Evolutionary conservation across 2,113 vertebrate genomes (phyloP).

Genomic region (Thinocorus orbignyianus): DNA sequence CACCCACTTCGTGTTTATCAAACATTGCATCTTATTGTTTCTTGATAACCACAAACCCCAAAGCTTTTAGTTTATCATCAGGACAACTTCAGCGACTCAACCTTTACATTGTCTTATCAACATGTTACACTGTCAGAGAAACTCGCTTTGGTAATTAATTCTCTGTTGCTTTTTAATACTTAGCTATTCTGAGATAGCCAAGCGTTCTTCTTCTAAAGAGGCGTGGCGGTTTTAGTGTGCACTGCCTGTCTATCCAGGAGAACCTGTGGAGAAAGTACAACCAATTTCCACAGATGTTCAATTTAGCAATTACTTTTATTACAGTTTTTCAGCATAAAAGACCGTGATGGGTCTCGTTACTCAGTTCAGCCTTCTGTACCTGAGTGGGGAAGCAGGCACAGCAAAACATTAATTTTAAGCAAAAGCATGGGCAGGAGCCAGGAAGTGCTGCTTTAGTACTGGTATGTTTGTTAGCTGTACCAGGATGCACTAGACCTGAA

Average conservation of each 20-base stretch:
- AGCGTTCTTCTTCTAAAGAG: not conserved
- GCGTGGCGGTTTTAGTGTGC: not conserved
- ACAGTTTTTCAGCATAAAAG: not conserved
- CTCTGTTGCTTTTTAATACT: not conserved
- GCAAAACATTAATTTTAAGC: not conserved
- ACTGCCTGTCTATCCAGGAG: not conserved
- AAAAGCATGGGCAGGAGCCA: not conserved
- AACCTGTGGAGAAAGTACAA: not conserved
- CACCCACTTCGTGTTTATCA: not conserved
- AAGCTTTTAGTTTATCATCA: not conserved
- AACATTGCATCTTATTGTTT: not conserved
- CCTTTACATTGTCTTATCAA: not conserved
- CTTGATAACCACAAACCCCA: not conserved
- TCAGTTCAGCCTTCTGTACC: not conserved
- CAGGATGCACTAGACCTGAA: not conserved
- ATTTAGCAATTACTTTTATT: not conserved
- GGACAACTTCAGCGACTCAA: not conserved
- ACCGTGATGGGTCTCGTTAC: accelerated
- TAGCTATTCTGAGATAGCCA: not conserved
- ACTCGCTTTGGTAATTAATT: not conserved
- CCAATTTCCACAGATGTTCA: not conserved
- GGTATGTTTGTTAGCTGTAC: not conserved
- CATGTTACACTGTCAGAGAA: not conserved
- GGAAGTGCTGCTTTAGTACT: not conserved
- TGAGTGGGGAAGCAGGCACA: not conserved